Percentiles rank a stretch among this genome's conserved stretches.
Evolutionary conservation across 2,888 invertebrate genomes (phyloP).

Genomic region (Peribatodes rhomboidaria): DNA sequence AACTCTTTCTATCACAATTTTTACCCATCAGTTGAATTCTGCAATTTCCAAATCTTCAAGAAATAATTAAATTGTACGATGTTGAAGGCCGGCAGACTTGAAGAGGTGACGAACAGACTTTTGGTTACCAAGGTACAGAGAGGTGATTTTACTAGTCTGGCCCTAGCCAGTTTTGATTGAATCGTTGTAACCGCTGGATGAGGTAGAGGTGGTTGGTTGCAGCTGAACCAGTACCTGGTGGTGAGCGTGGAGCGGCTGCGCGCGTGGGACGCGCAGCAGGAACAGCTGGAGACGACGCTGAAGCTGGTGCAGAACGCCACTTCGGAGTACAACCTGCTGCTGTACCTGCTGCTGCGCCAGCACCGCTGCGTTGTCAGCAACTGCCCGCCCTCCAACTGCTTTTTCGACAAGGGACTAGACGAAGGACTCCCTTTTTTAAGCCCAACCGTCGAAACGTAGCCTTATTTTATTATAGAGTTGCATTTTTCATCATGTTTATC

Average conservation of each 20-base stretch:
- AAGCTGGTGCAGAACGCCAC: constrained; percentile 70
- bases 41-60: no score
- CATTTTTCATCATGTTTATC: constrained; percentile 10
- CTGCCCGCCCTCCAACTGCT: constrained; percentile 54
- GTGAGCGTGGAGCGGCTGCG: constrained; percentile 66
- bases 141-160: no score
- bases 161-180: no score
- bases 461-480: constrained; percentile 27
- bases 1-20: no score
- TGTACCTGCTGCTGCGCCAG: constrained; percentile 69
- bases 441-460: constrained; percentile 31
- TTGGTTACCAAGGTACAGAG: no score
- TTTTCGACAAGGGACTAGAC: constrained; percentile 59
- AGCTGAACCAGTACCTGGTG: constrained; percentile 53
- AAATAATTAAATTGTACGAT: no score
- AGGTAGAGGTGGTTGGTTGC: constrained; percentile 11
- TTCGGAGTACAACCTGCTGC: constrained; percentile 74
- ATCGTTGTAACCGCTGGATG: no score
- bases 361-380: constrained; percentile 57
- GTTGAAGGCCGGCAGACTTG: no score
- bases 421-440: constrained; percentile 52
- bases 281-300: constrained; percentile 68
- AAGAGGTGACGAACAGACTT: no score
- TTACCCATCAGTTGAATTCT: no score
- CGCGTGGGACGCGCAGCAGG: constrained; percentile 68